Percentiles rank a stretch among this genome's conserved stretches.
These are phyloP conservation scores for Ridgeia piscesae DNA, from an alignment of 1,140 invertebrate genomes.

Conservation along the genomic window DNA sequence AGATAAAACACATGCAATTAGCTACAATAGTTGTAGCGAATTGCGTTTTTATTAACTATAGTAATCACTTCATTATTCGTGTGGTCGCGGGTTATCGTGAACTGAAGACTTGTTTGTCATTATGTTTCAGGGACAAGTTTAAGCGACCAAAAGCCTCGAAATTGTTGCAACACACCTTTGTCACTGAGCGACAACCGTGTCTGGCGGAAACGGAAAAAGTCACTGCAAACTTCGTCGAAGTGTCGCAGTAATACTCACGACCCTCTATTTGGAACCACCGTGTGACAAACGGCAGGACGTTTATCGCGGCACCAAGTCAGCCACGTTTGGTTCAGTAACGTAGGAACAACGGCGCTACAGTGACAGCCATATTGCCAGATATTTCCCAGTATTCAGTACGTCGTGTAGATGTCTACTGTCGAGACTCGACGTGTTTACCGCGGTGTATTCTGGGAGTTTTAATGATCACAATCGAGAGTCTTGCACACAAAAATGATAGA, in stretches of 20 bases:
- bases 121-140: slow-evolving; percentile 11
- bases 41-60: too few species aligned
- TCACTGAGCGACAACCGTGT: background rate
- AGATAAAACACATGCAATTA: too few species aligned
- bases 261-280: background rate
- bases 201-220: background rate
- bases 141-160: background rate
- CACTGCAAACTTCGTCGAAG: background rate
- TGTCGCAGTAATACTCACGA: background rate
- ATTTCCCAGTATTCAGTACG: too few species aligned
- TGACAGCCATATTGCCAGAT: background rate
- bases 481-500: too few species aligned
- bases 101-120: background rate
- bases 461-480: too few species aligned
- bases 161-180: background rate
- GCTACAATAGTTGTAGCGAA: too few species aligned
- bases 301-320: background rate
- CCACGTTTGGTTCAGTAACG: background rate
- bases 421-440: too few species aligned
- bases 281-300: background rate
- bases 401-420: too few species aligned
- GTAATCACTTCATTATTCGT: too few species aligned
- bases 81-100: background rate
- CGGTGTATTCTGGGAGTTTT: too few species aligned
- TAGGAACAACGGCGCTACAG: background rate